Conservation (phyloP, 2,113 vertebrate genomes). For the Rhadina sibilatrix region DNA sequence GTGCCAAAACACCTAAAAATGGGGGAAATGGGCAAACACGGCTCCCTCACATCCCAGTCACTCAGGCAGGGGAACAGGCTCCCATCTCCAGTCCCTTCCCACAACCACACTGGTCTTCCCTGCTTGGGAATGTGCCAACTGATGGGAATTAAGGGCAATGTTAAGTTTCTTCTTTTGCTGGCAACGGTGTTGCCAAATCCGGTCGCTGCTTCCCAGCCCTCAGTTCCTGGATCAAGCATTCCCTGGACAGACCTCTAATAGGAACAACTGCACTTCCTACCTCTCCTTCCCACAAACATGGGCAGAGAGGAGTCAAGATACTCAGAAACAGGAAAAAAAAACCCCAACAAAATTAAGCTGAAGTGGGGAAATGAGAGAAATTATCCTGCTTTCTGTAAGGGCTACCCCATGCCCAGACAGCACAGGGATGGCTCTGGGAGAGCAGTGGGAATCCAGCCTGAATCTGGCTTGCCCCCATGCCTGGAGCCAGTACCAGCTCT, state of each 20-base stretch:
- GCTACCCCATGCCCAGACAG: background rate
- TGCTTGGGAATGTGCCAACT: rapidly evolving
- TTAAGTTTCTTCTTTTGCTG: background rate
- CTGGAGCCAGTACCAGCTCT: background rate
- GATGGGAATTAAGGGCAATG: background rate
- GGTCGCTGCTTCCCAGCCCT: background rate
- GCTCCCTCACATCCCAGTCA: background rate
- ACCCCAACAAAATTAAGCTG: background rate
- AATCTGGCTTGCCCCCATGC: rapidly evolving
- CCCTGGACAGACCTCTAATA: background rate
- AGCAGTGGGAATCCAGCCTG: background rate
- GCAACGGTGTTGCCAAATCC: background rate
- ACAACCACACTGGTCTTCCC: background rate
- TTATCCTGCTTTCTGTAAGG: background rate
- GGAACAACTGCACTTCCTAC: background rate
- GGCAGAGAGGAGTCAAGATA: background rate
- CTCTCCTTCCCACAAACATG: background rate
- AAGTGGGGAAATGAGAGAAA: background rate
- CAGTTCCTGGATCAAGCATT: background rate
- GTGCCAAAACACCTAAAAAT: background rate
- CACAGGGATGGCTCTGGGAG: background rate
- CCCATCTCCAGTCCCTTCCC: background rate
- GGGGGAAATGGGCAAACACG: rapidly evolving
- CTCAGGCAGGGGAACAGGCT: background rate
- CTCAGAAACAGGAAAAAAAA: background rate